Base-by-base conservation (phyloP, 2,888 invertebrate species). In the Suillia variegata region DNA sequence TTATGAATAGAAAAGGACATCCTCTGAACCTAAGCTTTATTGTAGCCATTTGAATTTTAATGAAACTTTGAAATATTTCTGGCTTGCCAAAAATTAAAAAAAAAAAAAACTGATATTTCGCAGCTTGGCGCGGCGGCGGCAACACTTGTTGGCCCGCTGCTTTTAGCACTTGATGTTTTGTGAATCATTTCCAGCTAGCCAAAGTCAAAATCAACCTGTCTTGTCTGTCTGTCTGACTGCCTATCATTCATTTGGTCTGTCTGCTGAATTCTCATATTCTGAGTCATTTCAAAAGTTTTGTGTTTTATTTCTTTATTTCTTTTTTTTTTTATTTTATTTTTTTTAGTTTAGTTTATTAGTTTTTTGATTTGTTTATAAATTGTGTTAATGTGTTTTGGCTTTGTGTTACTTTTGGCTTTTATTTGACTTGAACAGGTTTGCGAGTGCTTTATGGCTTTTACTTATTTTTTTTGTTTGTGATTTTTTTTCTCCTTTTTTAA, bases 251-350 rank as follows among this genome's bases (percentile, higher is more conserved):
- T 31, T n/a, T 31, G 31, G 5, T 31, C 38, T 13, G 10, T 20
- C 38, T 38, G 38, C 34, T 38, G 53, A 38, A 34, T 53, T 34
- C 38, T 38, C 38, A 3, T 20, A n/a, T 15, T 15, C 13, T 45
- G 45, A 26, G 54, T 54, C 42, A 54, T 42, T 12, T 45, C 17
- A 45, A 42, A 26, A 17, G 26, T 42, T n/a, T 13, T 13, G 38
- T 38, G 6, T 38, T 38, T 45, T 38, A 18, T 45, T 20, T 6
- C 5, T 38, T 8, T 4, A n/a, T 6, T n/a, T 38, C 4, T 38
- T 13, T 13, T 38, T 38, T 38, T 8, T 38, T 38, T 38, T 38
- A n/a, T 38, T 38, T 38, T 38, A 13, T 8, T 38, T n/a, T n/a
- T n/a, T n/a, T n/a, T n/a, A n/a, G n/a, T n/a, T n/a, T n/a, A n/a